Percentiles rank a stretch among this genome's conserved stretches.
Conservation (phyloP, 1,140 invertebrate species). For the Stegodyphus mimosarum region DNA sequence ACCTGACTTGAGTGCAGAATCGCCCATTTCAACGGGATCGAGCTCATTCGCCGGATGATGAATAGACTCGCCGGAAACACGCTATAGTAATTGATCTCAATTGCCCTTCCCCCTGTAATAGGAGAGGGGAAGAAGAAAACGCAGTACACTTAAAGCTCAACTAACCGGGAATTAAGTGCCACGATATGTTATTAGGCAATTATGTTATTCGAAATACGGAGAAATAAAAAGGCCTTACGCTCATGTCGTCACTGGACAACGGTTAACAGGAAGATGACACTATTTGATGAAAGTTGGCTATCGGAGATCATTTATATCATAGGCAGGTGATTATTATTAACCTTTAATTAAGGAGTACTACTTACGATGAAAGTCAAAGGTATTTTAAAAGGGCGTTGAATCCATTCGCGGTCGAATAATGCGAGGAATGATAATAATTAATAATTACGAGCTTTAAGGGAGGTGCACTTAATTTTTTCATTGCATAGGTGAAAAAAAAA, state of each 20-base stretch:
- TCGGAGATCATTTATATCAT: slow-evolving; percentile 20
- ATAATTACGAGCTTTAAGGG: background rate
- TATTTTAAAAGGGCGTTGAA: slow-evolving; percentile 20
- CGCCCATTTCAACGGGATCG: slow-evolving; percentile 50
- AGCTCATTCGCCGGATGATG: slow-evolving; percentile 37
- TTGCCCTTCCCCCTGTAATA: slow-evolving; percentile 1
- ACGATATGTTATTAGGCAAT: slow-evolving; percentile 30
- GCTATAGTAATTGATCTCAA: slow-evolving; percentile 51
- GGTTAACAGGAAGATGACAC: slow-evolving; percentile 16
- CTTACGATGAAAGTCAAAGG: background rate
- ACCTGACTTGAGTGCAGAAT: slow-evolving; percentile 49
- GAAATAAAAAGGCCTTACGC: background rate
- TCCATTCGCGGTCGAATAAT: slow-evolving; percentile 31
- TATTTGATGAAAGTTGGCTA: background rate
- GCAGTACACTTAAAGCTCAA: too few species aligned
- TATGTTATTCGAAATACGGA: slow-evolving; percentile 14
- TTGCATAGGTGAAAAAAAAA: too few species aligned
- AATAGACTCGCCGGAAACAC: slow-evolving; percentile 47
- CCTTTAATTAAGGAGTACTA: slow-evolving; percentile 11
- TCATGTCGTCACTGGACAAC: background rate
- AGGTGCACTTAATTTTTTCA: too few species aligned
- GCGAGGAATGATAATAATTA: slow-evolving; percentile 29
- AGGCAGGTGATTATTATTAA: background rate
- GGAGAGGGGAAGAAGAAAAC: background rate
- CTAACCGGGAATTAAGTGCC: background rate